Evolutionary conservation across 2,888 invertebrate species (phyloP).

Genomic region (Meteorus colon): DNA sequence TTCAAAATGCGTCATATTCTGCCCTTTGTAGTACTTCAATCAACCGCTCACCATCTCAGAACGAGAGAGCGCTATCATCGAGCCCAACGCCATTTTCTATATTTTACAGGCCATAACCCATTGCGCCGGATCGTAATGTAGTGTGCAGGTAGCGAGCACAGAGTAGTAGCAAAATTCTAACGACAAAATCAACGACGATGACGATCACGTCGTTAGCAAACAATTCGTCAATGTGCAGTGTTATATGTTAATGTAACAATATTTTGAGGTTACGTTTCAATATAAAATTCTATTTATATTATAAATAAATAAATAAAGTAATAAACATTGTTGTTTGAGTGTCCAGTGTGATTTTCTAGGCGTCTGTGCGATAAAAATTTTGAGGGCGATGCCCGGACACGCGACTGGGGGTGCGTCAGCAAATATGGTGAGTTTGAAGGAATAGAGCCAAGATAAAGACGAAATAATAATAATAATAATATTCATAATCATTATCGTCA

Average conservation of each 20-base stretch:
- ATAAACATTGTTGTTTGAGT: background rate
- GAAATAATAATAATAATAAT: background rate
- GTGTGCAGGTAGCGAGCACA: background rate
- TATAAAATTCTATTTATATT: background rate
- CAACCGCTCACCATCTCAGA: background rate
- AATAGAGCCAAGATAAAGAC: slow-evolving; percentile 3
- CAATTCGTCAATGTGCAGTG: slow-evolving; percentile 17
- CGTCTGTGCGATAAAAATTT: slow-evolving; percentile 23
- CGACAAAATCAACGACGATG: background rate
- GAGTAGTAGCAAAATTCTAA: background rate
- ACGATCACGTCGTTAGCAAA: background rate
- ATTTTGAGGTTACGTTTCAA: background rate
- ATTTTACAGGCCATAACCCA: slow-evolving; percentile 37
- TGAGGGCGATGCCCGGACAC: slow-evolving; percentile 63
- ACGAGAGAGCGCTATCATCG: slow-evolving; percentile 2
- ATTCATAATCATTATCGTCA: too few species aligned
- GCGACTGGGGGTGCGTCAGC: slow-evolving; percentile 56
- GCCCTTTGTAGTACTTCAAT: too few species aligned
- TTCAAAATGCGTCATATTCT: too few species aligned
- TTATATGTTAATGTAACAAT: background rate
- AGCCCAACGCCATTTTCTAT: slow-evolving; percentile 52
- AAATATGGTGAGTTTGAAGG: slow-evolving; percentile 60
- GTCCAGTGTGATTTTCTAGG: background rate
- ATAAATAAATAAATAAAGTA: background rate
- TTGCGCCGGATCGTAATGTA: slow-evolving; percentile 31